Base-by-base conservation (phyloP, 2,888 invertebrate species). In the Xanthia togata region DNA sequence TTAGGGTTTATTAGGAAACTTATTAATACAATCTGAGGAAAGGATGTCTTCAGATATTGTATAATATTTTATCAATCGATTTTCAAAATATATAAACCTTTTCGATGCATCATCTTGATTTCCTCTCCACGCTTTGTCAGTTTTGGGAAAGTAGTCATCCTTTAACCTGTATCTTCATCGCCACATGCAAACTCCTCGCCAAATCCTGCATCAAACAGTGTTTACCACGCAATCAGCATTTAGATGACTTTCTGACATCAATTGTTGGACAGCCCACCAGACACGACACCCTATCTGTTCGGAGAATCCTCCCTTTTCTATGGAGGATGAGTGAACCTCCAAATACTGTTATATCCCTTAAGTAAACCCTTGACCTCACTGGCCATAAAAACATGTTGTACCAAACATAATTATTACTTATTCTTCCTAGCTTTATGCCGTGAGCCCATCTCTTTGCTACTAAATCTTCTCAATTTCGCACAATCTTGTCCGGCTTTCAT, bases 1-100 rank as follows among this genome's bases (percentile, higher is more conserved):
- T 85, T 87, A 74, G 68, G 64, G 68, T 85, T 74, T 75, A 82
- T 87, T 80, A 71, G 70, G 62, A 70, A 85, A 86, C 76, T 87
- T 76, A 67, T 77, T 75, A 76, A 70, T 70, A 69, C 41, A 67
- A 70, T 84, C 59, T 70, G 57, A 60, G 74, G 73, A 79, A 64
- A 57, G 35, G 59, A 70, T 74, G 57, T 70, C 60, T 63, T 44
- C 17, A 55, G 64, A 71, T 59, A 83, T 65, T 68, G 35, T 35
- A 31, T 63, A 20, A 35, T 55, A 50, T 41, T 74, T 74, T 60
- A 35, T 60, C 14, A 26, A 59, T 76, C 6, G 26, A 73, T 65
- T 0, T 31, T 67, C 11, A 23, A 57, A 57, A 57, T 5, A 55
- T 1, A 55, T 57, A 31, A 53, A n/a, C 11, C 2, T 55, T 47